Percentiles rank a stretch among this genome's conserved stretches.
Evolutionary conservation across 2,113 vertebrate genomes (phyloP).

Genomic region (Mormyrus lacerda): DNA sequence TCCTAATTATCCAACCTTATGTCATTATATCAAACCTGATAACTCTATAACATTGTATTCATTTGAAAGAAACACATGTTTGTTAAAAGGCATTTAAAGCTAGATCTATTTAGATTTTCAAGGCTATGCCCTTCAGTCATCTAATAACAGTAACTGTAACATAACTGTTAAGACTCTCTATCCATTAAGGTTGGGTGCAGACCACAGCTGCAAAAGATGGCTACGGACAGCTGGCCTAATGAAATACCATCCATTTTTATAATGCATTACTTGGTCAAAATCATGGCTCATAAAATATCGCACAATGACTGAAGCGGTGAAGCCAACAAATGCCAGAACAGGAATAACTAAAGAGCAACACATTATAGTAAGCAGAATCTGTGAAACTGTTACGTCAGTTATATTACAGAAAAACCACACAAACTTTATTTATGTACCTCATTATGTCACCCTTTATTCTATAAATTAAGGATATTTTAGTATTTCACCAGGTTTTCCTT

Average conservation of each 20-base stretch:
- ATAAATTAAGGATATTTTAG: not conserved
- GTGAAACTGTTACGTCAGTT: not conserved
- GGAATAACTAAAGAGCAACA: not conserved
- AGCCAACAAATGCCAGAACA: not conserved
- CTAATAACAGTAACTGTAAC: conserved; percentile 8
- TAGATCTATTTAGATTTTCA: not conserved
- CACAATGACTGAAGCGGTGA: not conserved
- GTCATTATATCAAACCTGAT: not conserved
- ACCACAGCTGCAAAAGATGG: not conserved
- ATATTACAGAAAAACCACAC: not conserved
- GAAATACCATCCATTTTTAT: conserved; percentile 13
- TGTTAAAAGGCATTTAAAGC: not conserved
- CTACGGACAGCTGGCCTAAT: conserved; percentile 7
- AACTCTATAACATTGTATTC: not conserved
- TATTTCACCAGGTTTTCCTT: not conserved
- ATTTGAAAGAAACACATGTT: not conserved
- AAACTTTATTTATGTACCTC: not conserved
- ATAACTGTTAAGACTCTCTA: not conserved
- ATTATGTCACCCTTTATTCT: not conserved
- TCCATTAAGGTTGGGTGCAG: not conserved
- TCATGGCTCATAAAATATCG: not conserved
- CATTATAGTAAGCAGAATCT: not conserved
- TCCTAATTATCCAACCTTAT: not conserved
- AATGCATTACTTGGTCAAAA: not conserved
- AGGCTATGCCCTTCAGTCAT: conserved; percentile 4